A percentile compares a stretch with the other conserved stretches of the same genome.
phyloP scores from a whole-genome alignment of 2,113 vertebrate genomes.

The Echinops telfairi region DNA sequence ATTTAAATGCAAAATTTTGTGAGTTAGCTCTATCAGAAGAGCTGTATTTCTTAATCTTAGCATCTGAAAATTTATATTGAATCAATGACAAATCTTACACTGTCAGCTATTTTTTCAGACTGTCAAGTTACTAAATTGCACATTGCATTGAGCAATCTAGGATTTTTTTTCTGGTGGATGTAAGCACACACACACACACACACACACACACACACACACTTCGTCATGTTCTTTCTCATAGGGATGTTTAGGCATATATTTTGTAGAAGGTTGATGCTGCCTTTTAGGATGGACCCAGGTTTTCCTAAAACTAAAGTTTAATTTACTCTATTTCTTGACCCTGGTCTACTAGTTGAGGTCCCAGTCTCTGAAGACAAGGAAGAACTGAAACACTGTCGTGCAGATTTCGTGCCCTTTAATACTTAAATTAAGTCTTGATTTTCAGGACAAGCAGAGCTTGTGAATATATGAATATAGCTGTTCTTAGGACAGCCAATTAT shows the following conservation, averaged over 20 bases:
- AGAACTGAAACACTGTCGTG: neutral
- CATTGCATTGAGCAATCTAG: neutral
- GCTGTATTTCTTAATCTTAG: too few relatives aligned
- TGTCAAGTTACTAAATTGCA: neutral
- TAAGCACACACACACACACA: neutral
- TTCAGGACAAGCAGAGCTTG: slow-evolving; percentile 18
- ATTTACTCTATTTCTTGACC: neutral
- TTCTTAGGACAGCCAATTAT: slow-evolving; percentile 40
- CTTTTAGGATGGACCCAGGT: neutral
- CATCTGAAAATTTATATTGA: neutral
- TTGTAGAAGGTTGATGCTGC: neutral
- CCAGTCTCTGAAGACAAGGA: neutral
- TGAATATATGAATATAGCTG: slow-evolving; percentile 57
- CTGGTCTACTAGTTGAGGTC: slow-evolving; percentile 1
- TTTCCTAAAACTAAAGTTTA: slow-evolving; percentile 62
- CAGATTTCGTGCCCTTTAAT: slow-evolving; percentile 1
- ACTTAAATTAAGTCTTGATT: neutral
- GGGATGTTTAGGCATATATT: neutral
- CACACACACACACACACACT: neutral
- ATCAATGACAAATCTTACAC: neutral
- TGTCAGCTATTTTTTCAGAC: slow-evolving; percentile 11
- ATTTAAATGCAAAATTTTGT: too few relatives aligned
- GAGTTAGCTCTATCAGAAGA: too few relatives aligned
- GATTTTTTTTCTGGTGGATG: neutral
- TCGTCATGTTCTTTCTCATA: neutral